phyloP scores from a whole-genome alignment of 2,888 invertebrate genomes.

The Pachycephus smyrnensis region DNA sequence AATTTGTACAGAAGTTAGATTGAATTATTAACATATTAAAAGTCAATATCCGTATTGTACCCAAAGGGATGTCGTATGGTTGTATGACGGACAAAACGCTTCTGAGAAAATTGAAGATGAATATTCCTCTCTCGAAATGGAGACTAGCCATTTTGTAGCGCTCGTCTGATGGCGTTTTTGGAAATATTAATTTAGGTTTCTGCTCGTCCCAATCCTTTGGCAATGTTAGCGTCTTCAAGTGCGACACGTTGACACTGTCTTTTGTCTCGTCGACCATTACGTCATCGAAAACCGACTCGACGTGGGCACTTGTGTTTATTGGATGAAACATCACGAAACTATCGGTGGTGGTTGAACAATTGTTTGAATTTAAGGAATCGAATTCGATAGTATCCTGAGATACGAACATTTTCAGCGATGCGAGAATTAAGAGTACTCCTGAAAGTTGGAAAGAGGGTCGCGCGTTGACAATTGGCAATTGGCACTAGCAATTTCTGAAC shows the following conservation, averaged over 20 bases:
- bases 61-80: constrained; percentile 75
- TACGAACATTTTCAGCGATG: constrained; percentile 31
- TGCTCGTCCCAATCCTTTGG: constrained; percentile 49
- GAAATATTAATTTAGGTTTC: constrained; percentile 52
- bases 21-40: background rate
- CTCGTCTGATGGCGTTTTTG: constrained; percentile 49
- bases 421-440: constrained; percentile 34
- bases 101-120: constrained; percentile 75
- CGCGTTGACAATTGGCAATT: background rate
- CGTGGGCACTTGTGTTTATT: constrained; percentile 26
- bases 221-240: constrained; percentile 45
- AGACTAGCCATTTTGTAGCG: constrained; percentile 66
- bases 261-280: constrained; percentile 24
- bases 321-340: constrained; percentile 42
- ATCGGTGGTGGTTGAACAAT: constrained; percentile 47
- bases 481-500: background rate
- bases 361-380: constrained; percentile 31
- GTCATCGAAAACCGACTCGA: constrained; percentile 22
- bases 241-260: constrained; percentile 49
- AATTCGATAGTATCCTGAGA: constrained; percentile 29
- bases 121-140: constrained; percentile 73
- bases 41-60: constrained; percentile 57
- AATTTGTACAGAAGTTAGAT: constrained; percentile 21
- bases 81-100: constrained; percentile 74
- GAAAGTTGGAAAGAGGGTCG: constrained; percentile 16